Percentiles rank a stretch among this genome's conserved stretches.
These are phyloP conservation scores for Chaenogobius annularis DNA, from an alignment of 2,113 vertebrate genomes.

Conservation along the genomic window DNA sequence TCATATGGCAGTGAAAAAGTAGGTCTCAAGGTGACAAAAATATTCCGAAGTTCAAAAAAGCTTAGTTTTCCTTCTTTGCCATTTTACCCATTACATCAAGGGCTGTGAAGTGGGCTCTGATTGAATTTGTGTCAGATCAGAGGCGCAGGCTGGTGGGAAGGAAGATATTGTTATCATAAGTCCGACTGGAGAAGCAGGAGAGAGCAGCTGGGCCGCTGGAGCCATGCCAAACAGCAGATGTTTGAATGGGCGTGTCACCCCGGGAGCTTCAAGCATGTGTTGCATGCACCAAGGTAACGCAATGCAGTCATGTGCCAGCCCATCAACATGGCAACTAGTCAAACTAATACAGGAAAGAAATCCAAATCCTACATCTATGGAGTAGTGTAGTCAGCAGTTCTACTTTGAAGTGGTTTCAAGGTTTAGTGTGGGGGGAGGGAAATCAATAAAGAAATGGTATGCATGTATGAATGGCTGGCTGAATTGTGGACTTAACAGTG, in stretches of 20 bases:
- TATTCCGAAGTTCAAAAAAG: background rate
- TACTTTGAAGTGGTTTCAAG: background rate
- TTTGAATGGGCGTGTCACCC: slow-evolving; percentile 66
- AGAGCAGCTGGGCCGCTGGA: slow-evolving; percentile 68
- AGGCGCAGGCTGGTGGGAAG: background rate
- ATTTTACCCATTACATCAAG: slow-evolving; percentile 10
- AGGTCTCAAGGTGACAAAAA: slow-evolving; percentile 6
- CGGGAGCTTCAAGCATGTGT: slow-evolving; percentile 59
- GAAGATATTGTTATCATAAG: slow-evolving; percentile 47
- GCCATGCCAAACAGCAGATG: slow-evolving; percentile 66
- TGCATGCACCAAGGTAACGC: slow-evolving; percentile 72
- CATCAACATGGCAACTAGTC: background rate
- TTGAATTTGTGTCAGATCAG: slow-evolving; percentile 28
- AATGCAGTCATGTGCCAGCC: slow-evolving; percentile 64
- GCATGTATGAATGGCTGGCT: no score
- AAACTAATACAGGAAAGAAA: background rate
- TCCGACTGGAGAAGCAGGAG: slow-evolving; percentile 47
- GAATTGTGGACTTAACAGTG: no score
- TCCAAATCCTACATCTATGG: background rate
- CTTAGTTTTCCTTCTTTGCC: background rate
- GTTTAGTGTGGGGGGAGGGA: no score
- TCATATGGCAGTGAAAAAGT: slow-evolving; percentile 28
- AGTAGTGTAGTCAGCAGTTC: background rate
- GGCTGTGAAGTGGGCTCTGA: slow-evolving; percentile 8
- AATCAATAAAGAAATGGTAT: no score